phyloP scores from a whole-genome alignment of 2,113 vertebrate genomes.

The Castor canadensis region DNA sequence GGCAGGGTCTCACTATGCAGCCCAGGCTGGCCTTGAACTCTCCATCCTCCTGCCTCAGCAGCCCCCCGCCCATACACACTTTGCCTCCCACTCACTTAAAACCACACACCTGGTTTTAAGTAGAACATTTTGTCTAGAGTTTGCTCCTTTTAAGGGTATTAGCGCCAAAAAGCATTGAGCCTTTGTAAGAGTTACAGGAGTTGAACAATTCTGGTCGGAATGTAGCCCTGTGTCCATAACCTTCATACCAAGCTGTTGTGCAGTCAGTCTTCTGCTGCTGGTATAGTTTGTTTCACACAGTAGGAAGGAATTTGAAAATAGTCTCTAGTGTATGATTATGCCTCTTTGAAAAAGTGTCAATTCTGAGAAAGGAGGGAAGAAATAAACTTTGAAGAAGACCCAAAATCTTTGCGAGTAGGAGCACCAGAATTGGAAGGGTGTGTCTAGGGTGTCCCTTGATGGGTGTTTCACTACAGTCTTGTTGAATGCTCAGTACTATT shows the following conservation, averaged over 20 bases:
- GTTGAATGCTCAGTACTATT: not conserved
- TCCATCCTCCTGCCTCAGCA: too few species aligned
- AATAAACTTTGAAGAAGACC: not conserved
- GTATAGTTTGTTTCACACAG: not conserved
- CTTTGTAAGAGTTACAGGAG: not conserved
- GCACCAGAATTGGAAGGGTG: not conserved
- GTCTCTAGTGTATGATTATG: not conserved
- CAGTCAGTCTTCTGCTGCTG: not conserved
- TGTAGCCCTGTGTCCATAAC: not conserved
- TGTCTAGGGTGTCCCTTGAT: not conserved
- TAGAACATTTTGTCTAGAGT: conserved; percentile 20
- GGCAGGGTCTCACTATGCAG: too few species aligned
- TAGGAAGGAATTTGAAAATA: not conserved
- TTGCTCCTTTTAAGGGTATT: not conserved
- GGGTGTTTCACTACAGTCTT: not conserved
- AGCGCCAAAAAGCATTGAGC: not conserved
- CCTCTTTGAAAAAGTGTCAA: not conserved
- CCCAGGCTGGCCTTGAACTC: too few species aligned
- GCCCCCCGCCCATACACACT: too few species aligned
- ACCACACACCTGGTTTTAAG: too few species aligned
- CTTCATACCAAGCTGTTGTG: not conserved
- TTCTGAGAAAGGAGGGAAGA: not conserved
- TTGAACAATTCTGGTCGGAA: not conserved
- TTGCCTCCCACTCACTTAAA: too few species aligned
- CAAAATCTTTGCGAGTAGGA: not conserved